These are phyloP conservation scores for Torymus auratus DNA, from an alignment of 2,888 invertebrate species.

Conservation along the genomic window DNA sequence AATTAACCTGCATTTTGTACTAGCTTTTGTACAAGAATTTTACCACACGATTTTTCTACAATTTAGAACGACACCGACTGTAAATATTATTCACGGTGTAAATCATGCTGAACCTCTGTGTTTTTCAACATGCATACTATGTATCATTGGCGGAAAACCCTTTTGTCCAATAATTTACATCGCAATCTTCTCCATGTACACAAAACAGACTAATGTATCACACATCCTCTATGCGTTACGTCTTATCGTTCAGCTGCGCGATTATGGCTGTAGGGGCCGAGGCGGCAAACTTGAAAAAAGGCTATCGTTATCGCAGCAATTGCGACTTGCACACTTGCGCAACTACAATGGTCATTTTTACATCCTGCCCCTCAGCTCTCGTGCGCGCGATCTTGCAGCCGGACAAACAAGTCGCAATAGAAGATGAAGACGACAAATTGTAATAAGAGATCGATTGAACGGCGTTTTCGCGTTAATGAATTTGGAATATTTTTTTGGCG, in stretches of 20 bases:
- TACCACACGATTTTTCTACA: slow-evolving; percentile 30
- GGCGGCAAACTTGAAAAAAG: slow-evolving; percentile 43
- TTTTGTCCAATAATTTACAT: slow-evolving; percentile 52
- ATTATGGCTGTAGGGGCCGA: slow-evolving; percentile 10
- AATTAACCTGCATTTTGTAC: slow-evolving; percentile 19
- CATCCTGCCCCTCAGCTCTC: background rate
- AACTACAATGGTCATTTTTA: slow-evolving; percentile 29
- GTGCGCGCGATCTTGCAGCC: background rate
- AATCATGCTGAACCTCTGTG: slow-evolving; percentile 18
- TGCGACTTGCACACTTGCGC: slow-evolving; percentile 26
- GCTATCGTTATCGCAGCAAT: slow-evolving; percentile 36
- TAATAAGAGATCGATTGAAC: slow-evolving; percentile 5
- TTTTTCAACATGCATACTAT: slow-evolving; percentile 38
- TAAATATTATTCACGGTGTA: slow-evolving; percentile 24
- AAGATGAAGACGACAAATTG: slow-evolving; percentile 13
- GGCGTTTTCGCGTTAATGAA: slow-evolving; percentile 49
- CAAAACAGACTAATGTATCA: slow-evolving; percentile 29
- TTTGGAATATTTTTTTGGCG: slow-evolving; percentile 47
- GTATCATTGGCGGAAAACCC: background rate
- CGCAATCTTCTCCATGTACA: slow-evolving; percentile 20
- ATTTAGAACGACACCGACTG: slow-evolving; percentile 1
- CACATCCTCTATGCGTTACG: slow-evolving; percentile 29
- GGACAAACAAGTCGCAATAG: background rate
- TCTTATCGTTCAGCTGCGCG: slow-evolving; percentile 34
- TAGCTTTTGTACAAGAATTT: slow-evolving; percentile 29